Base-by-base conservation (phyloP, 2,888 invertebrate species). In the Serripes groenlandicus region DNA sequence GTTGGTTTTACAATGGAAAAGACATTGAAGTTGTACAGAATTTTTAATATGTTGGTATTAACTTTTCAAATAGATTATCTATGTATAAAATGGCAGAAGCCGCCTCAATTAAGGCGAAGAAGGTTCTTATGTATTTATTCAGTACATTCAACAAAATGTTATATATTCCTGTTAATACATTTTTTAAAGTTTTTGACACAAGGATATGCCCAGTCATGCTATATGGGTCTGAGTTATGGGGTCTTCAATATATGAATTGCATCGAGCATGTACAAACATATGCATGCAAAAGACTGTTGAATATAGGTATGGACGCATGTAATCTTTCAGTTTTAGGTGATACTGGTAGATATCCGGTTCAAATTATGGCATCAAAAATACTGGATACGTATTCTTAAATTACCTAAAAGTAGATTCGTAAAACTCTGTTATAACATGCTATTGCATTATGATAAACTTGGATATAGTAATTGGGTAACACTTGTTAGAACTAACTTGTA, bases 221-320 rank as follows among this genome's bases (percentile, higher is more conserved):
- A 15, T 78, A 72, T 62, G 75, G 78, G n/a, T 56, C 60, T 26
- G 82, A 78, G 62, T 23, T 82, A 68, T 78, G 75, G 75, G 75
- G 72, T 1, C 52, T 71, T n/a, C n/a, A n/a, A n/a, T n/a, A n/a
- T n/a, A n/a, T n/a, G n/a, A n/a, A n/a, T n/a, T n/a, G n/a, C n/a
- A n/a, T n/a, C n/a, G n/a, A n/a, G 64, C 23, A n/a, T 18, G 73
- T 81, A 9, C 74, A 77, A 21, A 21, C 4, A n/a, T 68, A 68
- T 75, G 58, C 69, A n/a, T 75, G 75, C 69, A 75, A 75, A 30
- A 9, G 75, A 0, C 69, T 30, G 58, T 37, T 75, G 30, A 60
- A 62, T 23, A 32, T 34, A 5, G 26, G 18, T 23, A 0, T 3
- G 23, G 23, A 26, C n/a, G 15, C 73, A 0, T 26, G 42, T 49